These are phyloP conservation scores for Takifugu bimaculatus DNA, from an alignment of 2,113 vertebrate species.

Conservation along the genomic window DNA sequence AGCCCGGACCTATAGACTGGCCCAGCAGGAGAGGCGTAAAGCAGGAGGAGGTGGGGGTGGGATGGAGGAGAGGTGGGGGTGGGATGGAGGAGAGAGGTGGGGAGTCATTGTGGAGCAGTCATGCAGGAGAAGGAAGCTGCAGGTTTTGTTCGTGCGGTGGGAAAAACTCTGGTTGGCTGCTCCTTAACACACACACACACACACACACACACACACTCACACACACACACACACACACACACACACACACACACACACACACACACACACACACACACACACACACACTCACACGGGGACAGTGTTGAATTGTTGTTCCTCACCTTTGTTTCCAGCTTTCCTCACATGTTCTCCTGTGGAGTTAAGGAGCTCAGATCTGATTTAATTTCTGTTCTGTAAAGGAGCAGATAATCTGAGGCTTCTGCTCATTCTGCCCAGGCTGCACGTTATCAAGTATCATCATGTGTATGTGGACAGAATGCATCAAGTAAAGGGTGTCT, in stretches of 20 bases:
- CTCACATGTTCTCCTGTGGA: constrained; percentile 1
- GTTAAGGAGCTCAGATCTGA: constrained; percentile 13
- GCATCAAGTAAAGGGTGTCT: too few relatives aligned
- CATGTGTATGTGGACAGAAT: too few relatives aligned
- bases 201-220: constrained; percentile 17
- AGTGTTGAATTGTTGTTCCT: constrained; percentile 36
- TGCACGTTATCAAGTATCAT: too few relatives aligned
- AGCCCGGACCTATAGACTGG: constrained; percentile 22
- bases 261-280: constrained; percentile 27
- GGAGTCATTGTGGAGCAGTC: constrained; percentile 63
- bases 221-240: constrained; percentile 24
- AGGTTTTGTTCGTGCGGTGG: constrained; percentile 68
- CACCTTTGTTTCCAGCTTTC: constrained; percentile 40
- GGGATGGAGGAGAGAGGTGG: constrained; percentile 22
- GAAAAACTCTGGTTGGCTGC: constrained; percentile 69
- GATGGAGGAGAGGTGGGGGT: constrained; percentile 17
- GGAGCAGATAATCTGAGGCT: too few relatives aligned
- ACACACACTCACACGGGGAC: constrained; percentile 10
- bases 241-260: constrained; percentile 17
- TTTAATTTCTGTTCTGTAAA: background rate
- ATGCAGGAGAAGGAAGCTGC: constrained; percentile 66
- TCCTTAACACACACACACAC: constrained; percentile 32
- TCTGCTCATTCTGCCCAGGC: too few relatives aligned
- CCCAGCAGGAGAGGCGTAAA: constrained; percentile 50
- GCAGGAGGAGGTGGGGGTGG: constrained; percentile 33